Conservation (phyloP, 1,140 invertebrate species). For the Hycleus cichorii region DNA sequence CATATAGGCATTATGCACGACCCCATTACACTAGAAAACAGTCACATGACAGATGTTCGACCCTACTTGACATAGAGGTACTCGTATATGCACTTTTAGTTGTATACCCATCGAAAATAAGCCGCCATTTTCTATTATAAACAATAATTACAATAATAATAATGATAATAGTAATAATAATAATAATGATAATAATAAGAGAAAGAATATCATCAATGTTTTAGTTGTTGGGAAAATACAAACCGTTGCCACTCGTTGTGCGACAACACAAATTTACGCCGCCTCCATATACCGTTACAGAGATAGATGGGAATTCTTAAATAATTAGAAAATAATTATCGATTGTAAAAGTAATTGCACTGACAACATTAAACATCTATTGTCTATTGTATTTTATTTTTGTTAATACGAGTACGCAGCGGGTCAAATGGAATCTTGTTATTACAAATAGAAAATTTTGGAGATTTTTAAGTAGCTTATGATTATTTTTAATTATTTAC, state of each 20-base stretch:
- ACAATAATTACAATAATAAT: no score
- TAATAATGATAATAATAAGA: no score
- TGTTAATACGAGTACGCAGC: no score
- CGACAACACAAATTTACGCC: no score
- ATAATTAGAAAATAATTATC: slow-evolving; percentile 7
- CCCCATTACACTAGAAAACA: slow-evolving; percentile 19
- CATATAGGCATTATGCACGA: slow-evolving; percentile 12
- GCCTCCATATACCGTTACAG: no score
- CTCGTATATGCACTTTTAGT: neutral
- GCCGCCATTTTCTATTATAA: slow-evolving; percentile 4
- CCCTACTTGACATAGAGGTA: slow-evolving; percentile 9
- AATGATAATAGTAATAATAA: no score
- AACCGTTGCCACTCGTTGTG: no score
- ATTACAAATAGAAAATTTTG: no score
- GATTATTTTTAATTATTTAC: no score
- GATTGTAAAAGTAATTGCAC: slow-evolving; percentile 6
- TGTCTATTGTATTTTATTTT: slow-evolving; percentile 1
- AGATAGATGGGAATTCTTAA: no score
- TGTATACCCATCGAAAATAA: neutral
- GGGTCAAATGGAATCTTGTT: no score
- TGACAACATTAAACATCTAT: slow-evolving; percentile 5
- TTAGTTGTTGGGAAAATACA: neutral
- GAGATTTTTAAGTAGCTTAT: no score
- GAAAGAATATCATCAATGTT: neutral
- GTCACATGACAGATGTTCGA: slow-evolving; percentile 23